Conservation (phyloP, 37 sponge, comb jelly and placozoan genomes). For the Oopsacas minuta region DNA sequence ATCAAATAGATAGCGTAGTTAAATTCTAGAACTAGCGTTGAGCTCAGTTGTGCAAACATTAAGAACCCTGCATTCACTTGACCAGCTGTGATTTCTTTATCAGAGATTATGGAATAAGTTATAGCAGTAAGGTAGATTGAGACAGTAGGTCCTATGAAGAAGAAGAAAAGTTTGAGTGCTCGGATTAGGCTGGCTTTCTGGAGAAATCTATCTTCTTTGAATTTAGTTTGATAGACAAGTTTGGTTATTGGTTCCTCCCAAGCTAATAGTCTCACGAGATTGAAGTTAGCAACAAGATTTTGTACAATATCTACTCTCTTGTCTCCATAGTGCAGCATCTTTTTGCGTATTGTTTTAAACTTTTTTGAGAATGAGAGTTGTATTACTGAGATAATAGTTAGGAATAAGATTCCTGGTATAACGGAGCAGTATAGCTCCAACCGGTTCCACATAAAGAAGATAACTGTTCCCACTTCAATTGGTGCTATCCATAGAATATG, state of each 20-base stretch:
- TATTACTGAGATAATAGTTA: neutral
- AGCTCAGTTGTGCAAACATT: neutral
- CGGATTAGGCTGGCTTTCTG: neutral
- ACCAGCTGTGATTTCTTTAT: neutral
- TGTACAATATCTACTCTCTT: neutral
- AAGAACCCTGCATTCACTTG: constrained; percentile 2
- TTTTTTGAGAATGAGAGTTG: neutral
- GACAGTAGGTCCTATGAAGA: neutral
- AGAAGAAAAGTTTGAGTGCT: neutral
- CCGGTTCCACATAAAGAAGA: neutral
- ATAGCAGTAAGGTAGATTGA: neutral
- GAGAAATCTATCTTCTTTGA: neutral
- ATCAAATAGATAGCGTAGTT: neutral
- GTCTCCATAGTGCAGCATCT: neutral
- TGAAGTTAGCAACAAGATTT: neutral
- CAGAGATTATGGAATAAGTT: neutral
- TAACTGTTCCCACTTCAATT: neutral
- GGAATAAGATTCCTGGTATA: neutral
- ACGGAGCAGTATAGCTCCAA: neutral
- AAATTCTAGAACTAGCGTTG: neutral
- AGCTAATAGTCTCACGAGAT: neutral
- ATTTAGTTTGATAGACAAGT: neutral
- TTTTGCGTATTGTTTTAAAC: neutral
- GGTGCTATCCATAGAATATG: constrained; percentile 9
- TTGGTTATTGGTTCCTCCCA: neutral